Percentiles rank a stretch among this genome's conserved stretches.
Evolutionary conservation across 1,140 invertebrate genomes (phyloP).

Genomic region (Lepidurus packardi): DNA sequence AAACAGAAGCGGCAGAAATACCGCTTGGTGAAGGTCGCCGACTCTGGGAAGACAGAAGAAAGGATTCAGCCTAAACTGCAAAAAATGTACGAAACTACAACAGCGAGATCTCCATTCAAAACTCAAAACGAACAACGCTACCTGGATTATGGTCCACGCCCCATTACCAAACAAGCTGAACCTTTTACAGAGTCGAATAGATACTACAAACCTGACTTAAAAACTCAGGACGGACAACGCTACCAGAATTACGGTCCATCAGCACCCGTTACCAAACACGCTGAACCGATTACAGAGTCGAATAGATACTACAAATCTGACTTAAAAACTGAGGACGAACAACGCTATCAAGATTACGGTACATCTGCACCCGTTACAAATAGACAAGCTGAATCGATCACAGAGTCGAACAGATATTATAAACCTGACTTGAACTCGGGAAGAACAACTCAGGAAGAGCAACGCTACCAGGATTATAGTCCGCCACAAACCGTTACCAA

Average conservation of each 20-base stretch:
- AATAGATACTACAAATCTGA: too few species aligned
- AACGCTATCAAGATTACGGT: too few species aligned
- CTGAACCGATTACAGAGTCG: too few species aligned
- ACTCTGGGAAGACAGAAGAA: neutral
- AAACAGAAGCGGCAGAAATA: neutral
- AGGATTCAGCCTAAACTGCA: neutral
- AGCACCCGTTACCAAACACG: too few species aligned
- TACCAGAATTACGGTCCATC: neutral
- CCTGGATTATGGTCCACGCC: neutral
- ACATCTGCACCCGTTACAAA: too few species aligned
- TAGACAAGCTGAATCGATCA: too few species aligned
- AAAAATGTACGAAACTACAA: neutral
- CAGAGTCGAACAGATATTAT: too few species aligned
- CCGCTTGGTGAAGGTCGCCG: neutral
- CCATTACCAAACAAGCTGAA: neutral
- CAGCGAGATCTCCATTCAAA: neutral
- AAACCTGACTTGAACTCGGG: too few species aligned
- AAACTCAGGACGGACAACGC: neutral
- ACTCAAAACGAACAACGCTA: neutral
- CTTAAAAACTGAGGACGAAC: too few species aligned
- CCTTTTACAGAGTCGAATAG: neutral
- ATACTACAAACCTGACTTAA: neutral
- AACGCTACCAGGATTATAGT: too few species aligned
- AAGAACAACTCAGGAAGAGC: neutral
- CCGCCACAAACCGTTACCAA: too few species aligned